Conservation (phyloP, 2,113 vertebrate species). For the Rhynchomys soricoides region DNA sequence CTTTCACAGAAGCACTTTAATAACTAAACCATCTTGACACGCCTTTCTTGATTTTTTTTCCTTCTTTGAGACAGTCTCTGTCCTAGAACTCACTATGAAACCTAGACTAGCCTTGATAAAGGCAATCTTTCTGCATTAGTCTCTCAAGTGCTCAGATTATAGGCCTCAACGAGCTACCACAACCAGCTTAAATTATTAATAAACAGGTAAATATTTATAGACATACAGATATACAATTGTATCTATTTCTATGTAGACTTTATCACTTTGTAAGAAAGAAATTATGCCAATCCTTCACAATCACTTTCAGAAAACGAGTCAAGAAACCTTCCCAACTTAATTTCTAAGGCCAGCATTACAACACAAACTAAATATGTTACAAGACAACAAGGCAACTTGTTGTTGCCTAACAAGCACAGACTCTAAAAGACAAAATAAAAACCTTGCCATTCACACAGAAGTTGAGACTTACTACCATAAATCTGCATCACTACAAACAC, state of each 20-base stretch:
- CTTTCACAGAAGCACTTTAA: not conserved
- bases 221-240: not conserved
- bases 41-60: not conserved
- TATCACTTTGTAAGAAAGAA: not conserved
- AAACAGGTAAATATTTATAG: not conserved
- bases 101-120: not conserved
- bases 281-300: not conserved
- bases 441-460: not conserved
- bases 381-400: too few relatives aligned
- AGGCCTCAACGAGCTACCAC: not conserved
- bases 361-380: not conserved
- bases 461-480: not conserved
- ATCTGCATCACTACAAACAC: not conserved
- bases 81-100: not conserved
- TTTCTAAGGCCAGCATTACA: not conserved
- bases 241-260: not conserved
- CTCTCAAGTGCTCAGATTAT: not conserved
- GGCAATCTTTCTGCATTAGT: not conserved
- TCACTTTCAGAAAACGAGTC: conserved; percentile 33
- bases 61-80: not conserved
- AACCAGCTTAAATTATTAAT: not conserved
- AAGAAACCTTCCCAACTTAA: not conserved
- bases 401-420: not conserved
- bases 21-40: not conserved
- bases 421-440: conserved; percentile 20